Conservation (phyloP, 1,140 invertebrate genomes). For the Lepidurus apus region DNA sequence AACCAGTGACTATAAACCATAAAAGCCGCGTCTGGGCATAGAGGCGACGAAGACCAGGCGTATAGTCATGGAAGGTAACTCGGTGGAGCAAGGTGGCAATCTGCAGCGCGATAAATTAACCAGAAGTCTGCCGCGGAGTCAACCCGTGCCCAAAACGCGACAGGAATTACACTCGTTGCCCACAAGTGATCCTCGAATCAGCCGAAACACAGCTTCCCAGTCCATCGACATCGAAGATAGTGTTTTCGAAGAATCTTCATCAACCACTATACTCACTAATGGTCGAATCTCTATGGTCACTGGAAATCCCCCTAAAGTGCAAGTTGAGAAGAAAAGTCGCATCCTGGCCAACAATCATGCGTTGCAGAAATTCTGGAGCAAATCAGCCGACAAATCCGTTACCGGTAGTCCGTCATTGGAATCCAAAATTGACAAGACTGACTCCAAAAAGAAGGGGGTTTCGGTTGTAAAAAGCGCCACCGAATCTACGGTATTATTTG, state of each 20-base stretch:
- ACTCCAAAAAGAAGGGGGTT: not conserved
- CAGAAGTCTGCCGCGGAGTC: not conserved
- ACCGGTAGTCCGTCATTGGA: not conserved
- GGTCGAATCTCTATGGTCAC: not conserved
- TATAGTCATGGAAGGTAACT: constrained; percentile 6
- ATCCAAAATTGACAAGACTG: not conserved
- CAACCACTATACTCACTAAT: not conserved
- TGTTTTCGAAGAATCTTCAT: not conserved
- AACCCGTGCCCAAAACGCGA: not conserved
- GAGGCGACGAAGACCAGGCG: not conserved
- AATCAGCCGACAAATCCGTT: not conserved
- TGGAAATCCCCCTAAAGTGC: not conserved
- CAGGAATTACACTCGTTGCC: not conserved
- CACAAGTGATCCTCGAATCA: not conserved
- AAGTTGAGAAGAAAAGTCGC: not conserved
- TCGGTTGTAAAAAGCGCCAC: not conserved
- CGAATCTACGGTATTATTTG: not conserved
- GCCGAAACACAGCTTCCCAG: not conserved
- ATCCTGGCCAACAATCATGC: not conserved
- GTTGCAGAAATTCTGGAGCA: constrained; percentile 6
- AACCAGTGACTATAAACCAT: not conserved
- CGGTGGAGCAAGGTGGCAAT: constrained; percentile 1
- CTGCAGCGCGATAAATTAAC: constrained; percentile 5
- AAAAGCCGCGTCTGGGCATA: not conserved
- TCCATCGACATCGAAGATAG: not conserved